Percentiles rank a stretch among this genome's conserved stretches.
Conservation (phyloP, 2,113 vertebrate genomes). For the Otolemur garnettii region DNA sequence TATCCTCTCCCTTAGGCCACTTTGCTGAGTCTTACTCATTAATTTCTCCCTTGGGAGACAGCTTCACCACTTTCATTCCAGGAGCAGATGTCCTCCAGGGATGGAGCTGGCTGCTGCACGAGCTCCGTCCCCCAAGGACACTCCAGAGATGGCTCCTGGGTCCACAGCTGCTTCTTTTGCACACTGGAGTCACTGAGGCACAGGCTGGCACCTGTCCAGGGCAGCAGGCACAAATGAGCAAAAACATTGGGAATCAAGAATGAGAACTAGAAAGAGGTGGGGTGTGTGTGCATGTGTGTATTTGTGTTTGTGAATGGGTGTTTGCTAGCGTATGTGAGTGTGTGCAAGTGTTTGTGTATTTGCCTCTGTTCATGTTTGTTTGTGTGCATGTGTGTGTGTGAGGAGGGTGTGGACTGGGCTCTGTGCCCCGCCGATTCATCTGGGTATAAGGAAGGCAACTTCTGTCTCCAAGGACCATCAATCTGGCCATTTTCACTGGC, state of each 20-base stretch:
- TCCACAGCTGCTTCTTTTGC: background rate
- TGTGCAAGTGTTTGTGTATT: background rate
- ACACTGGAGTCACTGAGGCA: rapidly evolving
- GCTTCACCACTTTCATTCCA: background rate
- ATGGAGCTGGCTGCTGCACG: background rate
- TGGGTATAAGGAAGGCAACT: background rate
- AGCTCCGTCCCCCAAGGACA: rapidly evolving
- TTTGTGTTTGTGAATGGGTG: too few relatives aligned
- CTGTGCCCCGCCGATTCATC: background rate
- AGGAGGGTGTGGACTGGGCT: background rate
- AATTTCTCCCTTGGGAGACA: background rate
- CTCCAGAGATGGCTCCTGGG: rapidly evolving
- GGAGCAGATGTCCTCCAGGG: background rate
- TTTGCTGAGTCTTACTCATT: background rate
- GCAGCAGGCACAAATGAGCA: background rate
- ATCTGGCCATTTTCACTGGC: background rate
- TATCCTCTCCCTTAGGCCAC: background rate
- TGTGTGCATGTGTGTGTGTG: rapidly evolving
- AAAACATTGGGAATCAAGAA: background rate
- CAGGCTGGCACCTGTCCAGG: background rate
- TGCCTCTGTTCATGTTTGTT: too few relatives aligned
- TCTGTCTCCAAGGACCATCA: background rate
- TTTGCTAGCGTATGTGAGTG: rapidly evolving
- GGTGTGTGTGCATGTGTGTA: too few relatives aligned
- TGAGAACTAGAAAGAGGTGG: background rate